Conservation (phyloP, 2,797 vertebrate genomes). For the Merluccius polli region DNA sequence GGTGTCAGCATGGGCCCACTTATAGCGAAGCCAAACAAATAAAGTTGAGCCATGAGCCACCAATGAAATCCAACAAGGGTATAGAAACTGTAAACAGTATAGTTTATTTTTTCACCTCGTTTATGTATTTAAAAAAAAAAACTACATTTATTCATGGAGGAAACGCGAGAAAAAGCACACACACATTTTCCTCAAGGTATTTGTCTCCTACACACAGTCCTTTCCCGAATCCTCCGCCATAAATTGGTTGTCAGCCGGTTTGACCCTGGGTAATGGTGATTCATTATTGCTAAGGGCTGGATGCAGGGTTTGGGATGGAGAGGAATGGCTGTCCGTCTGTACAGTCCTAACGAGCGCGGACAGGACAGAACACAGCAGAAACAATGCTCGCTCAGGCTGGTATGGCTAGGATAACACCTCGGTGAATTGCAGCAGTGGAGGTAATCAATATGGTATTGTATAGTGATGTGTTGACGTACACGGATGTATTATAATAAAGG, state of each 20-base stretch:
- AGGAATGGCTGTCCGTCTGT: not conserved
- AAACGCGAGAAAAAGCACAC: constrained; percentile 6
- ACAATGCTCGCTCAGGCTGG: not conserved
- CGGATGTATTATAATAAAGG: not conserved
- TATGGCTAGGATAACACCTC: too few species aligned
- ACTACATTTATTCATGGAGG: not conserved
- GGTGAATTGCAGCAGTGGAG: not conserved
- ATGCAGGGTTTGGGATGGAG: constrained; percentile 19
- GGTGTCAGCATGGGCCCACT: constrained; percentile 59
- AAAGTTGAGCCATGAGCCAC: not conserved
- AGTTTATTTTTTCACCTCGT: too few species aligned
- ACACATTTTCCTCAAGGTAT: constrained; percentile 43
- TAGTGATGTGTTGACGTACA: not conserved
- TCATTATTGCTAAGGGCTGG: constrained; percentile 58
- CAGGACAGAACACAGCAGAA: not conserved
- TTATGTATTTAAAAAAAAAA: too few species aligned
- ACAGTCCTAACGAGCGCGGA: not conserved
- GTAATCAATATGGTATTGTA: not conserved
- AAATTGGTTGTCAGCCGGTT: constrained; percentile 60
- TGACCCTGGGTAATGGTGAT: constrained; percentile 63
- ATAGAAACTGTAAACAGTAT: constrained; percentile 1
- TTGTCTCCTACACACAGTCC: constrained; percentile 10
- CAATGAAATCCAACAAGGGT: not conserved
- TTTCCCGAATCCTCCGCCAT: not conserved
- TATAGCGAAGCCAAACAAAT: not conserved